Evolutionary conservation across 2,113 vertebrate genomes (phyloP).

Genomic region (Urocynchramus pylzowi): DNA sequence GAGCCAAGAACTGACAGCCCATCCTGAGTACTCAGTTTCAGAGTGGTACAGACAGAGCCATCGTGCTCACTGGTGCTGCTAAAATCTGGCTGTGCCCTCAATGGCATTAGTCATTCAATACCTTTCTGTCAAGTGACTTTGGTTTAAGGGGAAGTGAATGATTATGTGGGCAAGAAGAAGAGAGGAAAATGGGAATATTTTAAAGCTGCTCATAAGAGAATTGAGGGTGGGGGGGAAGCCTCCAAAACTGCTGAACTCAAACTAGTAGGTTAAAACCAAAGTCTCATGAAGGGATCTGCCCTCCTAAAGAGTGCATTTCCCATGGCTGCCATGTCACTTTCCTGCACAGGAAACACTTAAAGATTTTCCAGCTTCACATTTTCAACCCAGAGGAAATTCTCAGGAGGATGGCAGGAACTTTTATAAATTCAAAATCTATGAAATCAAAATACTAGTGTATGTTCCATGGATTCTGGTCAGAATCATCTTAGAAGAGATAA

Average conservation of each 20-base stretch:
- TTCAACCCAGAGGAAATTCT: neutral
- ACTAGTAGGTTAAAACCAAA: neutral
- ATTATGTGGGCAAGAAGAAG: neutral
- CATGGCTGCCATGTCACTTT: neutral
- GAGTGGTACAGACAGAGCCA: neutral
- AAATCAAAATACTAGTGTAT: neutral
- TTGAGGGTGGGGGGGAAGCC: fast-evolving
- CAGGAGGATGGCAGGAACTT: neutral
- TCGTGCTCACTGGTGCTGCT: neutral
- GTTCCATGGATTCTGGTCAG: neutral
- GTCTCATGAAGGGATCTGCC: neutral
- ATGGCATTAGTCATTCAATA: neutral
- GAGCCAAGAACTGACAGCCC: neutral
- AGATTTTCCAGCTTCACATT: neutral
- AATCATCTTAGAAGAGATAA: neutral
- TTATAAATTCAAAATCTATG: neutral
- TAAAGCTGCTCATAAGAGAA: neutral
- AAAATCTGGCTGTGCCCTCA: neutral
- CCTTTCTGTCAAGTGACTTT: neutral
- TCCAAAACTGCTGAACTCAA: neutral
- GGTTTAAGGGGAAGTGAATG: neutral
- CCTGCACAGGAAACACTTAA: neutral
- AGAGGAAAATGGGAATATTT: neutral
- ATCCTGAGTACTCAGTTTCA: neutral
- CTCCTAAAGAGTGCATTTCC: neutral